phyloP scores from a whole-genome alignment of 1,140 invertebrate species.

The Diorhabda carinulata region DNA sequence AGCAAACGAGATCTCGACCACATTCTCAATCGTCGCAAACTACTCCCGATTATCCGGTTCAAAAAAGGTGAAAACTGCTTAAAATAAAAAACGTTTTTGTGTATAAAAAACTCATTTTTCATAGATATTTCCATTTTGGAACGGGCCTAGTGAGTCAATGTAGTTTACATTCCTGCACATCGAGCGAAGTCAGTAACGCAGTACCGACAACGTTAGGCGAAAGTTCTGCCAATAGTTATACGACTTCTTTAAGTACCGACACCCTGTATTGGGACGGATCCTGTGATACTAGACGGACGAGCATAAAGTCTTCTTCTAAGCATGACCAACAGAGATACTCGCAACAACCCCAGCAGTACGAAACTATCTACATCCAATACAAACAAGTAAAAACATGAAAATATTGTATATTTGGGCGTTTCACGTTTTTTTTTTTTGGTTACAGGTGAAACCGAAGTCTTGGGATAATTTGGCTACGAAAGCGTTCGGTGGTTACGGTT shows the following conservation, averaged over 20 bases:
- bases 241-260: constrained; percentile 77
- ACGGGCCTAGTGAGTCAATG: constrained; percentile 68
- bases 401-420: not conserved
- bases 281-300: constrained; percentile 47
- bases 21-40: constrained; percentile 48
- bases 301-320: constrained; percentile 42
- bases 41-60: constrained; percentile 30
- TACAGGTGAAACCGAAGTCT: constrained; percentile 72
- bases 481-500: constrained; percentile 76
- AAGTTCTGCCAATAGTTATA: constrained; percentile 67
- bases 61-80: constrained; percentile 29
- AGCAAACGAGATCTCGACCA: constrained; percentile 46
- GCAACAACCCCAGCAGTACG: constrained; percentile 45
- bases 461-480: constrained; percentile 81
- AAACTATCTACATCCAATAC: constrained; percentile 55
- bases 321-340: constrained; percentile 43
- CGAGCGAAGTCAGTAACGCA: constrained; percentile 62
- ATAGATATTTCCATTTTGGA: constrained; percentile 54
- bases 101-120: not conserved
- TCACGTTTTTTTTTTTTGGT: not conserved
- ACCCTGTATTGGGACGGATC: constrained; percentile 76
- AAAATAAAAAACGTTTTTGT: not conserved
- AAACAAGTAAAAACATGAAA: constrained; percentile 25
- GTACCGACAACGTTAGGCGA: constrained; percentile 59
- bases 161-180: constrained; percentile 75